Evolutionary conservation across 2,113 vertebrate genomes (phyloP).

Genomic region (Scomber scombrus): DNA sequence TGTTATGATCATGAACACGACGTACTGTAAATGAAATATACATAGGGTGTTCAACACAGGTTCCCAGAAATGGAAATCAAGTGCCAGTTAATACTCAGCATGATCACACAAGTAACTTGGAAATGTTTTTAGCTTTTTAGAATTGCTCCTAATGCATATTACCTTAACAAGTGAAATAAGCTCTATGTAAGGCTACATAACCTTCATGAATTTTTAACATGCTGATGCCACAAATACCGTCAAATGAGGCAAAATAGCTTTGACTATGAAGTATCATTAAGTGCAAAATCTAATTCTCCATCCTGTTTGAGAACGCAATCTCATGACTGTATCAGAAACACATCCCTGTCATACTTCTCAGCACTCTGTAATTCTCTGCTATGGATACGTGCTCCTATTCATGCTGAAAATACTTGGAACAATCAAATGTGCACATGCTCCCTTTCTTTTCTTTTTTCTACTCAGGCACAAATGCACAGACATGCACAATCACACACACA

Average conservation of each 20-base stretch:
- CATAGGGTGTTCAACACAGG: slow-evolving; percentile 10
- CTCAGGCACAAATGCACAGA: slow-evolving; percentile 68
- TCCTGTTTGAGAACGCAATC: slow-evolving; percentile 56
- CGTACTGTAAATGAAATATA: slow-evolving; percentile 14
- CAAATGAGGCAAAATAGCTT: slow-evolving; percentile 46
- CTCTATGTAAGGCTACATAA: slow-evolving; percentile 11
- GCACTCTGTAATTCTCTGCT: slow-evolving; percentile 54
- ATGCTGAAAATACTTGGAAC: slow-evolving; percentile 80
- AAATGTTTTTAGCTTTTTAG: no score
- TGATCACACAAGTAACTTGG: slow-evolving; percentile 2
- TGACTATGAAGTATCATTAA: slow-evolving; percentile 51
- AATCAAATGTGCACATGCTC: slow-evolving; percentile 75
- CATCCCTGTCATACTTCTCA: slow-evolving; percentile 65
- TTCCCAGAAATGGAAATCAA: not conserved
- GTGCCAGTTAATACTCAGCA: slow-evolving; percentile 7
- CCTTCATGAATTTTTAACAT: slow-evolving; percentile 34
- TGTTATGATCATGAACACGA: not conserved
- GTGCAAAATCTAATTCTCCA: slow-evolving; percentile 66
- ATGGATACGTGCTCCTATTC: slow-evolving; percentile 76
- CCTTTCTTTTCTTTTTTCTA: slow-evolving; percentile 45
- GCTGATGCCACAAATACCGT: slow-evolving; percentile 25
- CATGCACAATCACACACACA: slow-evolving; percentile 50
- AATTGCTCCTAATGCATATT: no score
- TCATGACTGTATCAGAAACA: slow-evolving; percentile 71
- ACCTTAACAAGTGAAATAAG: not conserved